Base-by-base conservation (phyloP, 2,113 vertebrate genomes). In the Protobothrops flavoviridis region DNA sequence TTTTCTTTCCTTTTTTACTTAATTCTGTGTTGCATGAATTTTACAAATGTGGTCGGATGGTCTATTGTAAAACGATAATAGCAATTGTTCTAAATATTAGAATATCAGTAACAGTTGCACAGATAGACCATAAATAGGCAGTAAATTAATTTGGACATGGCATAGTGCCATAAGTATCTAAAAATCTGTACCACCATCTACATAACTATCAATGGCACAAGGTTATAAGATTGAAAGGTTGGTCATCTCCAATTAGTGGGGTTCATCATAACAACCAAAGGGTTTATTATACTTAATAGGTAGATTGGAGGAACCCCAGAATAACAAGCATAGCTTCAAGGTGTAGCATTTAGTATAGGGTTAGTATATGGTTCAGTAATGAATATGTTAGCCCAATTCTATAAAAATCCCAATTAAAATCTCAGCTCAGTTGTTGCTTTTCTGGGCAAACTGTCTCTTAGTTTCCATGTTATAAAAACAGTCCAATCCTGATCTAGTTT, bases 201-300 rank as follows among this genome's bases (percentile, higher is more conserved):
- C 5, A 17, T 21, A 74, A 52, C 59, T 90, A 1, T 21, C 39
- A 52, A 85, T 55, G 52, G 90, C 10, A 56, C 13, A 85, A 20
- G 10, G 8, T 55, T 50, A n/a, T 57, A 86, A 87, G 29, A 21
- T 2, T 57, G 33, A 86, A 87, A 87, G 26, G 6, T 24, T 87
- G 53, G 85, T 3, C 0, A 0, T 0, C 29, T 10, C 55, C 45
- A 53, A 90, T 1, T 48, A 85, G 2, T 10, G 23, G 93, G 15
- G 87, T 81, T 53, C 93, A 26, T 87, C 91, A 0, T 0, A 15
- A 52, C 85, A 91, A 87, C 56, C 3, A 53, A 89, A 43, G 48
- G 2, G 6, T 24, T 53, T 52, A 64, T 61, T 4, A n/a, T 53
- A 26, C 43, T 53, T 57, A 26, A 91, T 5, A 86, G 24, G 21